Percentiles rank a stretch among this genome's conserved stretches.
phyloP scores from a whole-genome alignment of 2,797 vertebrate genomes.

The Phataginus tricuspis region DNA sequence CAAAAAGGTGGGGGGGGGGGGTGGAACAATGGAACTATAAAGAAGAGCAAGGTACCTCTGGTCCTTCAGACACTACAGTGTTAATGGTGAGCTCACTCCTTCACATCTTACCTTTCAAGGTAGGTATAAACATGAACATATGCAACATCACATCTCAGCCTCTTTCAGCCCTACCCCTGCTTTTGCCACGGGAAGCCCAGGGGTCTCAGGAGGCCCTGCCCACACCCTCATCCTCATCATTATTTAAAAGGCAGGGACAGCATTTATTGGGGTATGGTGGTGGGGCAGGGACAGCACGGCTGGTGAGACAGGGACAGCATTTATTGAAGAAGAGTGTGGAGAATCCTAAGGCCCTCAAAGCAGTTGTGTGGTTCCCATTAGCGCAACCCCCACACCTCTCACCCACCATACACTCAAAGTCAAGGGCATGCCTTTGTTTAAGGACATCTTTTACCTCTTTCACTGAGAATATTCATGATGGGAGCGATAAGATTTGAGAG shows the following conservation, averaged over 20 bases:
- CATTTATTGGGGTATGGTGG: neutral
- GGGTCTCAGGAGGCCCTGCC: neutral
- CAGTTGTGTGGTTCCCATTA: neutral
- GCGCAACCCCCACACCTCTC: neutral
- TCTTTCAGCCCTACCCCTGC: neutral
- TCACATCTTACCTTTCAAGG: neutral
- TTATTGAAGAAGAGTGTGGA: neutral
- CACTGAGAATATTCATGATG: neutral
- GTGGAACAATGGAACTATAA: too few species aligned
- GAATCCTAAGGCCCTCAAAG: neutral
- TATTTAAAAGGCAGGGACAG: neutral
- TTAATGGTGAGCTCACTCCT: neutral
- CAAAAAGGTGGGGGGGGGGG: neutral
- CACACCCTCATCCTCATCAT: too few species aligned
- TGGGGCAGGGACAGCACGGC: neutral
- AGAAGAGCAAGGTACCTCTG: neutral
- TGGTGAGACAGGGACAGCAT: neutral
- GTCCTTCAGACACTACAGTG: neutral
- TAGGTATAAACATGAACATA: neutral
- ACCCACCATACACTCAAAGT: neutral
- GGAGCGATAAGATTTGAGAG: neutral
- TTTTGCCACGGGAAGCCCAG: neutral
- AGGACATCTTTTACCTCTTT: neutral
- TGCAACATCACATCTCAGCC: neutral
- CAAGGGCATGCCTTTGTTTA: neutral